Evolutionary conservation across 1,140 invertebrate genomes (phyloP).

Genomic region (Macrobrachium nipponense): DNA sequence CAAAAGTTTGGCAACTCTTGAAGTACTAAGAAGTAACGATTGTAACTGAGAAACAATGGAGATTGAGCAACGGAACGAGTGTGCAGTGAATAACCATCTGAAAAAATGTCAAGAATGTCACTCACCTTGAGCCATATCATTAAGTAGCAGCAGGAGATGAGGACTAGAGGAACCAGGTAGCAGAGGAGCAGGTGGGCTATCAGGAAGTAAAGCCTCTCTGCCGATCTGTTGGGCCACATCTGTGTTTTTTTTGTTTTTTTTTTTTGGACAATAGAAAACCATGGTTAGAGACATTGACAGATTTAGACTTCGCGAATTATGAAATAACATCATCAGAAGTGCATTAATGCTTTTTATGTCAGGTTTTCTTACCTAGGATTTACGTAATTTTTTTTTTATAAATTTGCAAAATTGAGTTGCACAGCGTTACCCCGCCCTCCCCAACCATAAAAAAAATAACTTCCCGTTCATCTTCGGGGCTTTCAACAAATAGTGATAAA

Average conservation of each 20-base stretch:
- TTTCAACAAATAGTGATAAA: background rate
- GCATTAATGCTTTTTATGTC: too few species aligned
- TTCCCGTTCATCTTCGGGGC: background rate
- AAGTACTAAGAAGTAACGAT: too few species aligned
- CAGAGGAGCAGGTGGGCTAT: constrained; percentile 89
- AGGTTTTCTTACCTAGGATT: too few species aligned
- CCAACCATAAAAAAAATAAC: too few species aligned
- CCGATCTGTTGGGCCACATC: constrained; percentile 83
- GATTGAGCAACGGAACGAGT: background rate
- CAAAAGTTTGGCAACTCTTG: too few species aligned
- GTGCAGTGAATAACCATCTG: background rate
- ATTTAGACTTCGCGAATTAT: constrained; percentile 68
- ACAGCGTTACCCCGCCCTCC: too few species aligned
- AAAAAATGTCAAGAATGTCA: background rate
- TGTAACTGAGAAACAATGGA: background rate
- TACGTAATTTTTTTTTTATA: too few species aligned
- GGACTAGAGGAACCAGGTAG: constrained; percentile 92
- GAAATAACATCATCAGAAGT: constrained; percentile 69
- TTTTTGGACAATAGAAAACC: too few species aligned
- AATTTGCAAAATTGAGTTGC: too few species aligned
- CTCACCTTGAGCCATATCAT: constrained; percentile 90
- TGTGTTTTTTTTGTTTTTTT: constrained; percentile 69
- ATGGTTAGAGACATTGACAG: background rate
- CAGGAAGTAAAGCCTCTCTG: constrained; percentile 86
- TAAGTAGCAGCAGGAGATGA: constrained; percentile 92